phyloP scores from a whole-genome alignment of 1,140 invertebrate genomes.

The Idris sp. region DNA sequence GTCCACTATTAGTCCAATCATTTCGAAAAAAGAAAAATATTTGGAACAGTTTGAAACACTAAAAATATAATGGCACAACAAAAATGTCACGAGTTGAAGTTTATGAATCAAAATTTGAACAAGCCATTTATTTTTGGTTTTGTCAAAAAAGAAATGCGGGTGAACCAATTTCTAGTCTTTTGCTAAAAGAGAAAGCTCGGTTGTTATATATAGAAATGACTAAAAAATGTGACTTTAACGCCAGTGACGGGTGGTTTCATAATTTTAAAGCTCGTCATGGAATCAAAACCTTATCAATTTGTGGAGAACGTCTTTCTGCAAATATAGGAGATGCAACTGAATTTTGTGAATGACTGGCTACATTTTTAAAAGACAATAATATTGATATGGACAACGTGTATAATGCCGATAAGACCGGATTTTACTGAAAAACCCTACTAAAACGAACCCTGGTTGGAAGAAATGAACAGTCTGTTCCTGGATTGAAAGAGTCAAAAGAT shows the following conservation, averaged over 20 bases:
- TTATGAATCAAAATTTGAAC: constrained; percentile 4
- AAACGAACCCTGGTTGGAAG: constrained; percentile 34
- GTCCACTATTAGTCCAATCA: not conserved
- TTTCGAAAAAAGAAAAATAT: not conserved
- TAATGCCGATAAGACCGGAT: constrained; percentile 50
- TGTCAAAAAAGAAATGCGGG: constrained; percentile 3
- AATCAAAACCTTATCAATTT: constrained; percentile 18
- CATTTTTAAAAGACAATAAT: constrained; percentile 31
- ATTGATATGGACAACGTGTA: constrained; percentile 45
- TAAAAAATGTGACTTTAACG: constrained; percentile 19
- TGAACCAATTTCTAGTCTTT: not conserved
- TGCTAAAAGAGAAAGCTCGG: constrained; percentile 12
- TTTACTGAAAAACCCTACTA: constrained; percentile 45
- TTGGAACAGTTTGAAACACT: no score
- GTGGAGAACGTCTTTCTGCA: constrained; percentile 53
- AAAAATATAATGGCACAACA: constrained; percentile 6
- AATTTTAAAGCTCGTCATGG: constrained; percentile 16
- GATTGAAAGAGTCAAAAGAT: constrained; percentile 41
- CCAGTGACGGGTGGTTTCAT: constrained; percentile 2
- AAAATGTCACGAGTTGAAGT: constrained; percentile 1
- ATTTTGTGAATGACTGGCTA: constrained; percentile 29
- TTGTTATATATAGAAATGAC: constrained; percentile 5
- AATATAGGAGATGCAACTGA: constrained; percentile 33
- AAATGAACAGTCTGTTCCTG: constrained; percentile 32
- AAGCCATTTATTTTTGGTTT: constrained; percentile 11